These are phyloP conservation scores for Calephelis perditalis DNA, from an alignment of 2,888 invertebrate genomes.

Conservation along the genomic window DNA sequence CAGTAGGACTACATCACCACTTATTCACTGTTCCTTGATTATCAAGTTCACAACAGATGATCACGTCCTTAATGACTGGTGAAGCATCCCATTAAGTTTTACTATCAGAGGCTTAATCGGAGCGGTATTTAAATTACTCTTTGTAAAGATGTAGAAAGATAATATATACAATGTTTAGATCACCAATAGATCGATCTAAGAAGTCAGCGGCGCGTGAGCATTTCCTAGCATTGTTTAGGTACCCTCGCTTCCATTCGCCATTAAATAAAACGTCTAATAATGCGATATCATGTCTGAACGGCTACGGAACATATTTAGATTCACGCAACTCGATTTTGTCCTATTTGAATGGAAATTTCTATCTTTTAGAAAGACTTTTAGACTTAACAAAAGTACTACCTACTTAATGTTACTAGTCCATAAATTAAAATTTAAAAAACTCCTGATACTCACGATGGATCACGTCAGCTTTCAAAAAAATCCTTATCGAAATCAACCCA, in stretches of 20 bases:
- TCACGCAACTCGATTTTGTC: not conserved
- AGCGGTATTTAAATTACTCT: constrained; percentile 23
- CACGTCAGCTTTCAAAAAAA: no score
- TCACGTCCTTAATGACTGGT: not conserved
- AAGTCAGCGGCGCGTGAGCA: constrained; percentile 33
- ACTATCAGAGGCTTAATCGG: constrained; percentile 1
- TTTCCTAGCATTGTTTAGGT: constrained; percentile 40
- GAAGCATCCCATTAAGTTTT: not conserved
- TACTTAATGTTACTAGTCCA: no score
- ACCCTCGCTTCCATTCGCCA: constrained; percentile 24
- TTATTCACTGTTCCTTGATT: no score
- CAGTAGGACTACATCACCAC: no score
- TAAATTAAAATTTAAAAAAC: no score
- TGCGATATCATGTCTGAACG: constrained; percentile 10
- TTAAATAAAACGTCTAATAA: constrained; percentile 24
- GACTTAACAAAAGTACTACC: no score
- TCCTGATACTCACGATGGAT: no score
- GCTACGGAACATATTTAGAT: not conserved
- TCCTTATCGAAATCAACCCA: no score
- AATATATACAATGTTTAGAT: constrained; percentile 30
- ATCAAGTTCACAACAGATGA: not conserved
- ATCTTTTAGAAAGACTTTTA: no score
- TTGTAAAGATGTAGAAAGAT: constrained; percentile 27
- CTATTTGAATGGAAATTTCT: not conserved
- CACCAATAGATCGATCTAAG: constrained; percentile 35